These are phyloP conservation scores for Amitus sp. DNA, from an alignment of 2,888 invertebrate genomes.

Conservation along the genomic window DNA sequence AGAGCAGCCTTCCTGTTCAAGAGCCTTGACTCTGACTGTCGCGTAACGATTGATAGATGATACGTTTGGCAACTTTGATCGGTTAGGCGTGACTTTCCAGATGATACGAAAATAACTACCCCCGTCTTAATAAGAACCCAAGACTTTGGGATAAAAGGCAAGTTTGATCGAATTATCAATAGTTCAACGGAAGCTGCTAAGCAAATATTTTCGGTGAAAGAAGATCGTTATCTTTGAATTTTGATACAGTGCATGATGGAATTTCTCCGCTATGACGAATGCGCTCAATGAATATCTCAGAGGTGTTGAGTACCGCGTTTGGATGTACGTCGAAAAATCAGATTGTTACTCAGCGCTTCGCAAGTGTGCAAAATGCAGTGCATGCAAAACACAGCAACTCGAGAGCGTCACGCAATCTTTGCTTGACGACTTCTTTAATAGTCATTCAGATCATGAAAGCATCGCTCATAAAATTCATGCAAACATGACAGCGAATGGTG, in stretches of 20 bases:
- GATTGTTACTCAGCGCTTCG: not conserved
- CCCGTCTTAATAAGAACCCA: too few species aligned
- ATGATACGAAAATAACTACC: not conserved
- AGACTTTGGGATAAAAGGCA: too few species aligned
- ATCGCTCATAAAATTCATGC: slow-evolving; percentile 1
- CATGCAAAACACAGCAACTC: not conserved
- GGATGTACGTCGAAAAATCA: not conserved
- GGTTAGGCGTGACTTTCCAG: not conserved
- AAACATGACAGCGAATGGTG: slow-evolving; percentile 4
- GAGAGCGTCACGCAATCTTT: slow-evolving; percentile 48
- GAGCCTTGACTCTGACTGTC: slow-evolving; percentile 3
- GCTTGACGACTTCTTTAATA: slow-evolving; percentile 52
- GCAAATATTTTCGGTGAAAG: too few species aligned
- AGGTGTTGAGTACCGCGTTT: not conserved
- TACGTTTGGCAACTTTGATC: not conserved
- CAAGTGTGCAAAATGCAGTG: not conserved
- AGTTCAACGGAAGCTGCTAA: too few species aligned
- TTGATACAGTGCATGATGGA: too few species aligned
- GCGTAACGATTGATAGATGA: not conserved
- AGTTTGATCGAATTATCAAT: too few species aligned
- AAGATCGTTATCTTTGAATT: too few species aligned
- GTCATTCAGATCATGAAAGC: slow-evolving; percentile 31
- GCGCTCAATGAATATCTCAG: not conserved
- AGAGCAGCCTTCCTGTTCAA: not conserved
- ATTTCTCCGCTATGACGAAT: not conserved